A percentile compares a stretch with the other conserved stretches of the same genome.
Evolutionary conservation across 1,140 invertebrate genomes (phyloP).

Genomic region (Lineus longissimus): DNA sequence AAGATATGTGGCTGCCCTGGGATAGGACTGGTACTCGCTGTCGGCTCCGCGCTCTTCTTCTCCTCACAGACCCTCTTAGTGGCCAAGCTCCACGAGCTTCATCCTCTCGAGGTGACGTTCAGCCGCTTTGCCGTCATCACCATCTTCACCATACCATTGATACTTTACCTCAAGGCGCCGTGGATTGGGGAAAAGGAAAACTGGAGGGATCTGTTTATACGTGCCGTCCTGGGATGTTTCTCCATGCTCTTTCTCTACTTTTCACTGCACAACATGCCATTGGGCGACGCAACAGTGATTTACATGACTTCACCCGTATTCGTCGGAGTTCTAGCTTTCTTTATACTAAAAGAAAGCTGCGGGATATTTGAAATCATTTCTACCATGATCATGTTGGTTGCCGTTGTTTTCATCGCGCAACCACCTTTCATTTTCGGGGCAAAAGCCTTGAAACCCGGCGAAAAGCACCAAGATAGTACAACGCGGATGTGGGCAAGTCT

Average conservation of each 20-base stretch:
- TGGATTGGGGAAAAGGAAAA: neutral
- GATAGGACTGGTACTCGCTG: neutral
- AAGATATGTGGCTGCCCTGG: neutral
- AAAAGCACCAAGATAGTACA: neutral
- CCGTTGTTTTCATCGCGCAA: neutral
- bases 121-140: neutral
- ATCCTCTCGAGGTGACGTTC: neutral
- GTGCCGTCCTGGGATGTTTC: neutral
- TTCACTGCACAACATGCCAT: conserved; percentile 2
- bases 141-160: neutral
- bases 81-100: neutral
- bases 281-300: neutral
- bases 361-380: neutral
- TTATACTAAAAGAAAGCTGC: conserved; percentile 1
- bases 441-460: neutral
- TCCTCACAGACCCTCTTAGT: neutral
- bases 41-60: neutral
- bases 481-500: neutral
- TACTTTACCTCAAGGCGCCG: neutral
- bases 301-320: neutral
- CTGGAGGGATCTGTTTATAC: neutral
- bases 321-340: neutral
- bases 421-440: neutral
- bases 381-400: neutral
- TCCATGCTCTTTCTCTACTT: neutral